Conservation (phyloP, 2,797 vertebrate genomes). For the Brotogeris chrysoptera region DNA sequence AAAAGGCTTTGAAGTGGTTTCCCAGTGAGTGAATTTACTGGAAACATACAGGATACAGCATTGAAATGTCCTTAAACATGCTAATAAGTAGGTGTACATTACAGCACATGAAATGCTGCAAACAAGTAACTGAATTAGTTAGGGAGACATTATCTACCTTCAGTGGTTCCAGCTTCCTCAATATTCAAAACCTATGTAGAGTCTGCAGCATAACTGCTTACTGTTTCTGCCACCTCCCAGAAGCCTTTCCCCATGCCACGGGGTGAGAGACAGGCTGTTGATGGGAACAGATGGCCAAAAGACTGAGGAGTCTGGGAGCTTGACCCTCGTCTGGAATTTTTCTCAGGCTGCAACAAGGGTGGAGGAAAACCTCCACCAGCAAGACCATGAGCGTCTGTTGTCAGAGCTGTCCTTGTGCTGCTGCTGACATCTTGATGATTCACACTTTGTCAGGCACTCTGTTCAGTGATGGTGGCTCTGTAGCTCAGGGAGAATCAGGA, state of each 20-base stretch:
- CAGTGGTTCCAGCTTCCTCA: background rate
- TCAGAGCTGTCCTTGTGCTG: background rate
- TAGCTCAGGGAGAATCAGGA: background rate
- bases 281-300: background rate
- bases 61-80: background rate
- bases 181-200: background rate
- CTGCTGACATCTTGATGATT: background rate
- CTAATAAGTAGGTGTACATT: background rate
- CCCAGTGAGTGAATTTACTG: background rate
- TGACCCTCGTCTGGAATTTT: background rate
- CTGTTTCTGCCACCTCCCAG: background rate
- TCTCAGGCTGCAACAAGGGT: background rate
- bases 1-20: background rate
- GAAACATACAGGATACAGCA: background rate
- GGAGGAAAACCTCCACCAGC: background rate
- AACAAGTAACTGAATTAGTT: background rate
- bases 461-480: background rate
- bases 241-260: background rate
- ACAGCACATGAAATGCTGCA: background rate
- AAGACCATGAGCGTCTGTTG: background rate
- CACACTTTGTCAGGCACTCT: background rate
- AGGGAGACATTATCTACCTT: background rate
- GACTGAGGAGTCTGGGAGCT: background rate
- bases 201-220: background rate
- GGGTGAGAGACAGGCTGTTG: background rate